These are phyloP conservation scores for Paramisgurnus dabryanus DNA, from an alignment of 2,113 vertebrate genomes.

Conservation along the genomic window DNA sequence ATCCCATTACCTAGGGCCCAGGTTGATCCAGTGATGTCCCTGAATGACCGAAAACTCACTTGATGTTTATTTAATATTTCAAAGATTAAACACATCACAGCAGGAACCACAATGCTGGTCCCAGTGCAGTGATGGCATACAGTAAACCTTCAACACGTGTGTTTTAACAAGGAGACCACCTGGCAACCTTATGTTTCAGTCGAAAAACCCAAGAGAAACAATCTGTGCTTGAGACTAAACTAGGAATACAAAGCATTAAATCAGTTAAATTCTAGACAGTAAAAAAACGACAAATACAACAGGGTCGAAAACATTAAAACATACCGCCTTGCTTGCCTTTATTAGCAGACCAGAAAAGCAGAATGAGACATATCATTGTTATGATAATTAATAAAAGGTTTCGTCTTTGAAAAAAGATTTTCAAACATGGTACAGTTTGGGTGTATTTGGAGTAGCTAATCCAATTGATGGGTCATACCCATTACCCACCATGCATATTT, in stretches of 20 bases:
- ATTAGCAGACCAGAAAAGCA: not conserved
- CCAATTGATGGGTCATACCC: not conserved
- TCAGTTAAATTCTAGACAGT: not conserved
- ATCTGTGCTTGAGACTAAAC: not conserved
- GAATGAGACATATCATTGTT: too few species aligned
- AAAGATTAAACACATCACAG: not conserved
- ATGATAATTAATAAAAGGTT: not conserved
- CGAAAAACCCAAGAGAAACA: slow-evolving; percentile 11
- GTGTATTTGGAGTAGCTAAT: slow-evolving; percentile 7
- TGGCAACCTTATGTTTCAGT: slow-evolving; percentile 18
- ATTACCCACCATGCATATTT: not conserved
- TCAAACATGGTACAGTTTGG: slow-evolving; percentile 16
- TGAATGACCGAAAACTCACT: too few species aligned
- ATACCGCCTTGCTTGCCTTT: not conserved
- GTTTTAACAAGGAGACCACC: slow-evolving; percentile 26
- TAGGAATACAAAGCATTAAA: not conserved
- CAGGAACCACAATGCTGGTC: not conserved
- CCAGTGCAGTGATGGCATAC: not conserved
- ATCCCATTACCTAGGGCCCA: too few species aligned
- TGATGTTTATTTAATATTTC: not conserved
- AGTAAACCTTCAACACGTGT: not conserved
- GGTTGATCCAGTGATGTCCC: too few species aligned
- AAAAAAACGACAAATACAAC: not conserved
- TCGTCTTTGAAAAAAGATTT: not conserved
- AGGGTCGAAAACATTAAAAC: not conserved